A percentile compares a stretch with the other conserved stretches of the same genome.
Conservation (phyloP, 2,888 invertebrate genomes). For the Antheraea yamamai region DNA sequence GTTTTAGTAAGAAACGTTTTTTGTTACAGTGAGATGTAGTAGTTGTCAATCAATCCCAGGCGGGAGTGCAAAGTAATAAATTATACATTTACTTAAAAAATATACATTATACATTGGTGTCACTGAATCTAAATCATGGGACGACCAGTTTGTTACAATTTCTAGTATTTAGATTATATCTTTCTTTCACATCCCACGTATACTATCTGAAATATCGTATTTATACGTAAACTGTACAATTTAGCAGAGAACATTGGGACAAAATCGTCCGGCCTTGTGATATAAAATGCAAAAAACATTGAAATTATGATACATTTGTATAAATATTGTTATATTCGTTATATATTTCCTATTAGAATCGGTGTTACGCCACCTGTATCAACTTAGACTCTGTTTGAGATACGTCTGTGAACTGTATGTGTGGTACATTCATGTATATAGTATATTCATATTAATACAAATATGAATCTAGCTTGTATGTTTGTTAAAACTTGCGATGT, state of each 20-base stretch:
- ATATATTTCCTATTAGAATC: conserved; percentile 42
- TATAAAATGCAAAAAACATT: conserved; percentile 10
- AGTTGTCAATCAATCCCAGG: too few relatives aligned
- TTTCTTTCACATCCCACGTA: neutral
- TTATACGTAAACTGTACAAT: neutral
- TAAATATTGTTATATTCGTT: conserved; percentile 23
- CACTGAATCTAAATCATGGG: too few relatives aligned
- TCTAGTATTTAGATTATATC: too few relatives aligned
- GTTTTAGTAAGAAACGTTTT: too few relatives aligned
- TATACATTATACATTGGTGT: too few relatives aligned
- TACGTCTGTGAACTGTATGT: conserved; percentile 20
- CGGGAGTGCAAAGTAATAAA: too few relatives aligned
- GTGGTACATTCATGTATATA: neutral
- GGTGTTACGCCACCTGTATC: conserved; percentile 35
- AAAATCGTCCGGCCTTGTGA: conserved; percentile 6
- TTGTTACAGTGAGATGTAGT: too few relatives aligned
- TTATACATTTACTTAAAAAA: too few relatives aligned
- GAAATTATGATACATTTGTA: conserved; percentile 6
- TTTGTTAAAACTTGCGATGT: neutral
- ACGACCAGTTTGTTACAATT: too few relatives aligned
- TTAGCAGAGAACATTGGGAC: neutral
- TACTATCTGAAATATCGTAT: neutral
- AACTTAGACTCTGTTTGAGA: conserved; percentile 38
- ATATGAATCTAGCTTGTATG: neutral
- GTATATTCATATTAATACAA: neutral